Percentiles rank a stretch among this genome's conserved stretches.
phyloP scores from a whole-genome alignment of 1,140 invertebrate species.

The Psilanteris sp. region DNA sequence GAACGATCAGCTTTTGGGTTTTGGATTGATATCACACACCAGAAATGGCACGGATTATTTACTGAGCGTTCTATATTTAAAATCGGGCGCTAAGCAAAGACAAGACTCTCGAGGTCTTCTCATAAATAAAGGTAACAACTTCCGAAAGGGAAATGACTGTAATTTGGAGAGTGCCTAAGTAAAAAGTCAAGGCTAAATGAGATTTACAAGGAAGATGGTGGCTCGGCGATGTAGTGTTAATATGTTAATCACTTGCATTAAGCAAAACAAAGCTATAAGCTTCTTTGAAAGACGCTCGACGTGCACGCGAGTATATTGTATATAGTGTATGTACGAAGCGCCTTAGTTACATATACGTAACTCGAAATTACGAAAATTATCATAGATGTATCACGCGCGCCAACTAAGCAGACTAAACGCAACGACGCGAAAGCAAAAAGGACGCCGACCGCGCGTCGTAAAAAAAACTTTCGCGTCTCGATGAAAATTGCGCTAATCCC shows the following conservation, averaged over 20 bases:
- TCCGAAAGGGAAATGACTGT: conserved; percentile 56
- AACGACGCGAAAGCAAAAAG: neutral
- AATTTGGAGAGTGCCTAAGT: conserved; percentile 36
- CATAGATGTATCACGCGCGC: conserved; percentile 54
- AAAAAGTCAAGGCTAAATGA: conserved; percentile 53
- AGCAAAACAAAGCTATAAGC: conserved; percentile 64
- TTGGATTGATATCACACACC: no score
- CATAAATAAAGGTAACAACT: conserved; percentile 60
- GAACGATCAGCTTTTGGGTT: no score
- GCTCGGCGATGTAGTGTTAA: conserved; percentile 52
- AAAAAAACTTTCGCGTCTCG: conserved; percentile 50
- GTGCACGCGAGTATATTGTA: conserved; percentile 63
- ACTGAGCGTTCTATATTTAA: conserved; percentile 30
- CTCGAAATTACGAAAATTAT: conserved; percentile 59
- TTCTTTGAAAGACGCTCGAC: conserved; percentile 58
- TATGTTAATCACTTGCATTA: conserved; percentile 63
- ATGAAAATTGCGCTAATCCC: conserved; percentile 58
- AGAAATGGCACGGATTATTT: conserved; percentile 12
- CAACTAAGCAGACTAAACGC: conserved; percentile 9
- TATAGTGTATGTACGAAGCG: conserved; percentile 20
- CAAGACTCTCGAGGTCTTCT: conserved; percentile 6
- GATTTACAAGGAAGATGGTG: conserved; percentile 53
- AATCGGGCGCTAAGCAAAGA: conserved; percentile 5
- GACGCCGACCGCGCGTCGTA: conserved; percentile 17
- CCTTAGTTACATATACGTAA: conserved; percentile 52